Conservation (phyloP, 2,113 vertebrate species). For the Notiomystis cincta region DNA sequence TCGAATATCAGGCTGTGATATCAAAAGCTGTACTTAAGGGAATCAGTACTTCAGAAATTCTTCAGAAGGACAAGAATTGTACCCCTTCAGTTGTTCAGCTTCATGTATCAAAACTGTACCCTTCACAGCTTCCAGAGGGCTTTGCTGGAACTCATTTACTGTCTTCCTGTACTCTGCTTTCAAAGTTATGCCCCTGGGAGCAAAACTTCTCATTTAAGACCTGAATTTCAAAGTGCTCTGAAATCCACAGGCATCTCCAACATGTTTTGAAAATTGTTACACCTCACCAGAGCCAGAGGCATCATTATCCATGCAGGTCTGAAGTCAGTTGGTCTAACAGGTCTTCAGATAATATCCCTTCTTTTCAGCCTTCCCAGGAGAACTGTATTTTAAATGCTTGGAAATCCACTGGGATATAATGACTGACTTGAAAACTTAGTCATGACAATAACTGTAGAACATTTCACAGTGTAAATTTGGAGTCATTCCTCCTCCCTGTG, state of each 20-base stretch:
- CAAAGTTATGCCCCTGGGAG: conserved; percentile 57
- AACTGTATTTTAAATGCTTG: not conserved
- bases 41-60: not conserved
- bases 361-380: not conserved
- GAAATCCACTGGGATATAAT: not conserved
- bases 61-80: not conserved
- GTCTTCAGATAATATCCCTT: not conserved
- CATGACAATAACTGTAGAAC: not conserved
- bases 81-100: not conserved
- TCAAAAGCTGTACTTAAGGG: not conserved
- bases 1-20: not conserved
- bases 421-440: not conserved
- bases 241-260: conserved; percentile 53
- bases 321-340: conserved; percentile 1
- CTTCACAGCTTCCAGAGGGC: not conserved
- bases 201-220: conserved; percentile 44
- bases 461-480: not conserved
- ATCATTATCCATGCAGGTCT: conserved; percentile 6
- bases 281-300: conserved; percentile 6
- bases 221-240: conserved; percentile 41
- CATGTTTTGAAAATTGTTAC: conserved; percentile 38
- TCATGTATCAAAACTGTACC: not conserved
- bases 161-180: conserved; percentile 39
- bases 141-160: conserved; percentile 30
- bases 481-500: not conserved